Base-by-base conservation (phyloP, 2,888 invertebrate genomes). In the Carterocephalus palaemon region DNA sequence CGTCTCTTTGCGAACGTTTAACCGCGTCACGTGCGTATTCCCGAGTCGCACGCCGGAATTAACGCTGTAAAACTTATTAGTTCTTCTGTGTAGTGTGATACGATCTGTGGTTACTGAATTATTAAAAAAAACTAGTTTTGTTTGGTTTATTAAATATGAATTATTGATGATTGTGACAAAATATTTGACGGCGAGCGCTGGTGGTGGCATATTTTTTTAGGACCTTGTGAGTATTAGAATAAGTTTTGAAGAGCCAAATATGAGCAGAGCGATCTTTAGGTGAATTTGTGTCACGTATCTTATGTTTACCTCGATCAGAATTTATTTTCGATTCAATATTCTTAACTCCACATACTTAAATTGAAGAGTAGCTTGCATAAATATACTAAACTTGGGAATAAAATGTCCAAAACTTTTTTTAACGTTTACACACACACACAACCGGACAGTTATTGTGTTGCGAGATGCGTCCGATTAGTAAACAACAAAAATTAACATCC, bases 91-190 rank as follows among this genome's bases (percentile, higher is more conserved):
- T 28, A 28, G 13, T 33, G 15, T 10, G 6, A 19, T 2, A n/a
- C 7, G 7, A 31, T 15, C 20, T 10, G 39, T 39, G 39, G 6
- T 9, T 6, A 19, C n/a, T 22, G 13, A 10, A 4, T 17, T 16
- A 6, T 20, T n/a, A 26, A 42, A 16, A 13, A 16, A 24, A 16
- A 13, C 12, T 6, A n/a, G 32, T 10, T 42, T 42, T 16, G 12
- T 24, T 28, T 15, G 34, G 16, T 17, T 37, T 13, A 15, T 20
- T 13, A 19, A 38, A 6, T 13, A 37, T 31, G 45, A 43, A 43
- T 42, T 42, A 36, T 36, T 45, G 31, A 45, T 37, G 31, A 45
- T 37, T 45, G 36, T 37, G 43, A 19, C 37, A 31, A 45, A 37
- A 39, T 29, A 39, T 31, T 10, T 17, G 31, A 17, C 28, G n/a